Conservation (phyloP, 2,113 vertebrate genomes). For the Ginglymostoma cirratum region DNA sequence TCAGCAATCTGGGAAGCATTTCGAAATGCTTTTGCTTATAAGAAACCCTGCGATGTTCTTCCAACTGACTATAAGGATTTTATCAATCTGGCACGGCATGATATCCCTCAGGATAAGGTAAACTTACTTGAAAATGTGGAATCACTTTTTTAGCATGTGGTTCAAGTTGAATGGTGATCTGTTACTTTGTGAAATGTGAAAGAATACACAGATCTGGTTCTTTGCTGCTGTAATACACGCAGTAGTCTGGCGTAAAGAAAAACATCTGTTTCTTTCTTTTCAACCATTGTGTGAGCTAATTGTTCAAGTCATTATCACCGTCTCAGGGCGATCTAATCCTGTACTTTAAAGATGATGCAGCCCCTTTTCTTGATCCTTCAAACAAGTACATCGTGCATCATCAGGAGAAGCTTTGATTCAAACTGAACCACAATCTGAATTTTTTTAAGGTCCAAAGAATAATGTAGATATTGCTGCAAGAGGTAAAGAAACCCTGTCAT, state of each 20-base stretch:
- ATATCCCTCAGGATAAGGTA: slow-evolving; percentile 62
- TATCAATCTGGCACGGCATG: slow-evolving; percentile 54
- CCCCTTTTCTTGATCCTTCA: too few species aligned
- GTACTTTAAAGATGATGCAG: too few species aligned
- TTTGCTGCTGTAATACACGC: background rate
- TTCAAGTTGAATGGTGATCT: background rate
- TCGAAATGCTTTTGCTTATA: slow-evolving; percentile 53
- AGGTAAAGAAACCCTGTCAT: too few species aligned
- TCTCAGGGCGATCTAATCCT: too few species aligned
- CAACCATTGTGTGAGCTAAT: too few species aligned
- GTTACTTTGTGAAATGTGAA: background rate
- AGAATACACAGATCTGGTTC: background rate
- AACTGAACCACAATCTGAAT: too few species aligned
- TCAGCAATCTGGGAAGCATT: slow-evolving; percentile 63
- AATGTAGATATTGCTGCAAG: too few species aligned
- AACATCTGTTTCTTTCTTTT: too few species aligned
- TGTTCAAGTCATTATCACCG: too few species aligned
- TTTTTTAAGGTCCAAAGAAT: too few species aligned
- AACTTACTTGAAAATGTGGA: background rate
- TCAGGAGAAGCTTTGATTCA: too few species aligned
- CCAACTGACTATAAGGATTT: slow-evolving; percentile 58
- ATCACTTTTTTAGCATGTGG: background rate
- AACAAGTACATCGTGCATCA: too few species aligned
- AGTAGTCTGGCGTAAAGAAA: background rate
- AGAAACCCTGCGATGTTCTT: slow-evolving; percentile 58